phyloP scores from a whole-genome alignment of 2,113 vertebrate genomes.

The Microtus ochrogaster region DNA sequence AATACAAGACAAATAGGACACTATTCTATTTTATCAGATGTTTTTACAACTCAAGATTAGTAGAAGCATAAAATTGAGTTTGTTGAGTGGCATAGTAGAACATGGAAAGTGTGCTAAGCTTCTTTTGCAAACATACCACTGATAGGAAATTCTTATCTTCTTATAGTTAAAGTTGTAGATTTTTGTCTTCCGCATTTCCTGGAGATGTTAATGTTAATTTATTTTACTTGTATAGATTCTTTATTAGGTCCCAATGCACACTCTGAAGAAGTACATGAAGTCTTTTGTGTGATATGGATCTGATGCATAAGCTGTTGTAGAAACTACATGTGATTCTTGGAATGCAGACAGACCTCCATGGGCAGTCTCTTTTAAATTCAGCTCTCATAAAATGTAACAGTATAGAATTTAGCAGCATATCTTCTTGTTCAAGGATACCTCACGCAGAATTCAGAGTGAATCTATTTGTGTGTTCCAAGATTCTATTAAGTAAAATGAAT shows the following conservation, averaged over 20 bases:
- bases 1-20: background rate
- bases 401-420: background rate
- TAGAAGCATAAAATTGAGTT: background rate
- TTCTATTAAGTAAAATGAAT: background rate
- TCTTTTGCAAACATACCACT: background rate
- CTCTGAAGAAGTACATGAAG: background rate
- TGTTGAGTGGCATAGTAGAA: background rate
- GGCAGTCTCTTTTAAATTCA: background rate
- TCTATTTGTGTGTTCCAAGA: background rate
- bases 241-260: background rate
- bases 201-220: background rate
- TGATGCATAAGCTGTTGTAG: background rate
- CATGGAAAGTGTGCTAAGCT: too few relatives aligned
- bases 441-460: background rate
- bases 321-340: background rate
- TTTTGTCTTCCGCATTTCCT: background rate
- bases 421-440: background rate
- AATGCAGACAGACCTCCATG: background rate
- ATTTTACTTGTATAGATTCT: background rate
- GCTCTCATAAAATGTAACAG: background rate
- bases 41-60: background rate
- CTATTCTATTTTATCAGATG: background rate
- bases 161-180: background rate
- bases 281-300: fast-evolving
- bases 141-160: background rate